Base-by-base conservation (phyloP, 2,888 invertebrate species). In the Pseudococcus longispinus region DNA sequence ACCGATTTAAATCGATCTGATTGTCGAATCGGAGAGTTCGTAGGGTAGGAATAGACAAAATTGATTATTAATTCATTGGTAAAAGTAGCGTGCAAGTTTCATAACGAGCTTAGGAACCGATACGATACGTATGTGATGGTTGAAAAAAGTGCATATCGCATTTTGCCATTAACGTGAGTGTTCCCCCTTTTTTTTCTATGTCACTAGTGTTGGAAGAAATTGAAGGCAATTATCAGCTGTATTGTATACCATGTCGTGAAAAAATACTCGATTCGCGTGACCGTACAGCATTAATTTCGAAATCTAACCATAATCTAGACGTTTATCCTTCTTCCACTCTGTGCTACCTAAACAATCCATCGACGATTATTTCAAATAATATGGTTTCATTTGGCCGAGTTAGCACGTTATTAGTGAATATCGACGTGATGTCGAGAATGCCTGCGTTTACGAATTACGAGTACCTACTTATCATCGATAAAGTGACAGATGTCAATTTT, bases 341-440 rank as follows among this genome's bases (percentile, higher is more conserved):
- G 26, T 65, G 15, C 29, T n/a, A 20, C 13, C 55, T 55, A 11
- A 80, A 42, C 77, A 20, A 80, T 42, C 77, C 77, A 42, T 80
- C 77, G 42, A 20, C 77, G 77, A 80, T 80, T 80, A 42, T 80
- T 32, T 42, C 77, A 80, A 74, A 60, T 60, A 60, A 60, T 60
- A 23, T 60, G 20, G 20, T 42, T 42, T 37, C 42, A 80, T 42
- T 80, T 37, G 77, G 77, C 20, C 42, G 42, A 42, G 77, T 80
- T 80, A 80, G 42, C 77, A 80, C 77, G 29, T 70, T 70, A 70
- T 70, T 70, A 70, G 29, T 6, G 4, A 18, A 18, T 15, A 70
- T 70, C 13, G 70, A 70, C 29, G 70, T 70, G 70, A 26, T 26
- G 65, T 65, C 26, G 65, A 8, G 26, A n/a, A 13, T n/a, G n/a